Evolutionary conservation across 1,140 invertebrate species (phyloP).

Genomic region (Aphaenogaster rudis): DNA sequence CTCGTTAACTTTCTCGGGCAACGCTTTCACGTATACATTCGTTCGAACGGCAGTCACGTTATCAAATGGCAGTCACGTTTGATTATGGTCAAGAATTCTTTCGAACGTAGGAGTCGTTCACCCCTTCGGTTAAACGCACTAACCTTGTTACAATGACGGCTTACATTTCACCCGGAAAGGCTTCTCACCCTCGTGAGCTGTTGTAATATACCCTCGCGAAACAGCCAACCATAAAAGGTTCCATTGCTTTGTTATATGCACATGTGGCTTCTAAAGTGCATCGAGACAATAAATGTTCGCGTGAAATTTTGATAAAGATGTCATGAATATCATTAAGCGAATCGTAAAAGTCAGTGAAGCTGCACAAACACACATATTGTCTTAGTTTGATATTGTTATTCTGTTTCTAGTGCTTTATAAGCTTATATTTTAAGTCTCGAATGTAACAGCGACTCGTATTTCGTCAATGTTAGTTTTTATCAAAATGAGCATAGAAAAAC

Average conservation of each 20-base stretch:
- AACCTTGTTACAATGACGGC: constrained; percentile 30
- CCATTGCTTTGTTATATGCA: constrained; percentile 8
- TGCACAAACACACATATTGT: background rate
- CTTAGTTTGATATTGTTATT: background rate
- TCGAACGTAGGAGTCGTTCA: constrained; percentile 38
- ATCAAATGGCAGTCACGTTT: constrained; percentile 67
- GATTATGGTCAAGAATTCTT: constrained; percentile 68
- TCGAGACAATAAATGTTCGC: background rate
- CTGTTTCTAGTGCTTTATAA: background rate
- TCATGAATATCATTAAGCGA: background rate
- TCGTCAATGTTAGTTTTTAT: background rate
- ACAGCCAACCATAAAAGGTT: constrained; percentile 20
- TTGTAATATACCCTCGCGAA: constrained; percentile 26
- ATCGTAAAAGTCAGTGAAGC: constrained; percentile 20
- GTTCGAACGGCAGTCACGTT: constrained; percentile 67
- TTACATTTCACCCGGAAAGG: constrained; percentile 18
- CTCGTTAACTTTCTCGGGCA: constrained; percentile 76
- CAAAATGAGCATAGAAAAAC: background rate
- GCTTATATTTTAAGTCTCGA: background rate
- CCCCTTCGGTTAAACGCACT: constrained; percentile 33
- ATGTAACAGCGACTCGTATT: background rate
- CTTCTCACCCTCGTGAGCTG: constrained; percentile 18
- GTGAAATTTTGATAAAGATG: constrained; percentile 37
- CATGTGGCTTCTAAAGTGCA: background rate
- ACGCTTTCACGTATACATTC: constrained; percentile 72